These are phyloP conservation scores for Mycteria americana DNA, from an alignment of 2,797 vertebrate species.

Conservation along the genomic window DNA sequence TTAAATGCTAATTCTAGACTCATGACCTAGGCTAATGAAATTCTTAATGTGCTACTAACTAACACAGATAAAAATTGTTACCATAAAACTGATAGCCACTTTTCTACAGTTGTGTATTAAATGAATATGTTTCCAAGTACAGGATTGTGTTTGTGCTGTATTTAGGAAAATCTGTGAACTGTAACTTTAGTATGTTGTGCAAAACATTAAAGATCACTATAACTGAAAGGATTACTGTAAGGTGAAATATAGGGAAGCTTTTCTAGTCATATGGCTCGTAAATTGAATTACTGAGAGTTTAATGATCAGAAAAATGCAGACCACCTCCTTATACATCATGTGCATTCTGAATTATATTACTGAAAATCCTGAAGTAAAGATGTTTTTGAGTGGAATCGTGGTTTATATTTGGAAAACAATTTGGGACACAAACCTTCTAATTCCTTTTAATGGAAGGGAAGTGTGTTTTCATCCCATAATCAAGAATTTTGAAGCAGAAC, in stretches of 20 bases:
- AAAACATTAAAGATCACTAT: neutral
- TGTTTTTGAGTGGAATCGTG: rapidly evolving
- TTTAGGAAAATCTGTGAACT: neutral
- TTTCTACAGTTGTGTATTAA: neutral
- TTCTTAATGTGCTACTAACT: neutral
- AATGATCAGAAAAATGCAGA: neutral
- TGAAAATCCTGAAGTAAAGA: neutral
- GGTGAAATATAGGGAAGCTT: neutral
- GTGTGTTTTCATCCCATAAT: neutral
- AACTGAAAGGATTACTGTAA: neutral
- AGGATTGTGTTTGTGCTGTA: neutral
- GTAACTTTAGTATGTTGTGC: neutral
- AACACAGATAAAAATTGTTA: neutral
- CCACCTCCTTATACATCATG: neutral
- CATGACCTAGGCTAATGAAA: neutral
- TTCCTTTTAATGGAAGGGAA: neutral
- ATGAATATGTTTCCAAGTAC: neutral
- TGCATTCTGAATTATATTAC: neutral
- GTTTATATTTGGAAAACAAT: neutral
- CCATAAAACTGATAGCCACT: rapidly evolving
- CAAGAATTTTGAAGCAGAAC: neutral
- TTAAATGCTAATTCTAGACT: neutral
- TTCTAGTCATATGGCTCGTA: neutral
- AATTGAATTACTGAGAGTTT: neutral
- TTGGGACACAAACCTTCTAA: neutral